These are phyloP conservation scores for Hydrolagus colliei DNA, from an alignment of 2,797 vertebrate species.

Conservation along the genomic window DNA sequence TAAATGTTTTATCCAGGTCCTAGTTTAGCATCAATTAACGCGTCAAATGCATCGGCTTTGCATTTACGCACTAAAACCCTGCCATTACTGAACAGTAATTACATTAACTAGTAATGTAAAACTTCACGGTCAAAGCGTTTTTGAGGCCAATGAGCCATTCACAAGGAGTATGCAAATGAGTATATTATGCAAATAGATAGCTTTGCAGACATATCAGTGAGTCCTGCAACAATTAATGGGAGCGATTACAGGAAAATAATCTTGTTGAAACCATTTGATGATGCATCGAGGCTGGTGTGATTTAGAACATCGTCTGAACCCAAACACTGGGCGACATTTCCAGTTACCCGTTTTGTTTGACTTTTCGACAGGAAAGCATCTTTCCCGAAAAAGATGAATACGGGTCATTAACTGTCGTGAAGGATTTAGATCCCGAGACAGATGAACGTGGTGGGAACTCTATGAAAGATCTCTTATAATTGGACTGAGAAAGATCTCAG, in stretches of 20 bases:
- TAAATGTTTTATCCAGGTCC: too few relatives aligned
- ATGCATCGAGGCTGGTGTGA: too few relatives aligned
- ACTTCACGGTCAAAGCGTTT: neutral
- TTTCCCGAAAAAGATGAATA: neutral
- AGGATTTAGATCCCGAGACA: neutral
- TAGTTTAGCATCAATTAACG: neutral
- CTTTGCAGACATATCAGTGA: neutral
- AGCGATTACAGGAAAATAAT: neutral
- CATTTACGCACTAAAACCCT: neutral
- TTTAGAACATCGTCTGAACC: neutral
- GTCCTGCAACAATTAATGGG: neutral
- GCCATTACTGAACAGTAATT: slow-evolving; percentile 1
- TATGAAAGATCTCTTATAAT: neutral
- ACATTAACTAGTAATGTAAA: neutral
- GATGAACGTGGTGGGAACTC: neutral
- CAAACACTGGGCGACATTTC: neutral
- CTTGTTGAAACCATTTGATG: neutral
- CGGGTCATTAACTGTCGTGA: neutral
- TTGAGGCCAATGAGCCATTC: neutral
- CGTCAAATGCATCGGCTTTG: neutral
- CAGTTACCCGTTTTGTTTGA: too few relatives aligned
- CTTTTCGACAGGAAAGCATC: too few relatives aligned
- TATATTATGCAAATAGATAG: slow-evolving; percentile 4
- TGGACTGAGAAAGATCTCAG: too few relatives aligned
- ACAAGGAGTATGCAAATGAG: neutral